These are phyloP conservation scores for Helicoverpa armigera DNA, from an alignment of 1,140 invertebrate genomes.

Conservation along the genomic window DNA sequence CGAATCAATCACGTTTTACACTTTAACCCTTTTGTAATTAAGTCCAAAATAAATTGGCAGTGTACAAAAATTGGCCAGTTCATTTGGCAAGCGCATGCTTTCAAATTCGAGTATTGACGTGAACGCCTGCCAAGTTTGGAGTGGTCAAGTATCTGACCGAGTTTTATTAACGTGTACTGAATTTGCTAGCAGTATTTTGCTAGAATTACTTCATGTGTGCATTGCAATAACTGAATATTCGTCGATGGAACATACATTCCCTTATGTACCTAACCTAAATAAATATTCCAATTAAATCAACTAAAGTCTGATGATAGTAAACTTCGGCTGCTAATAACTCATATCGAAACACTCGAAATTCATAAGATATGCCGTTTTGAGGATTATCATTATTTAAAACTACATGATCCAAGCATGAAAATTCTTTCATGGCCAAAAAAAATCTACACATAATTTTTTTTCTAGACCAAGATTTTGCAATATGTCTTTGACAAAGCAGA, in stretches of 20 bases:
- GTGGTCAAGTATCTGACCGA: slow-evolving; percentile 48
- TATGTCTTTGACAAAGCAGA: too few relatives aligned
- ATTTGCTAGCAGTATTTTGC: slow-evolving; percentile 17
- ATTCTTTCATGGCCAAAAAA: too few relatives aligned
- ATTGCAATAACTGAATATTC: background rate
- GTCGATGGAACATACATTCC: background rate
- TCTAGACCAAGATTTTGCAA: too few relatives aligned
- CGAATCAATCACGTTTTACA: slow-evolving; percentile 32
- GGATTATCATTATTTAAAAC: too few relatives aligned
- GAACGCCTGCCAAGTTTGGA: slow-evolving; percentile 55
- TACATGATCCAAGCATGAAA: too few relatives aligned
- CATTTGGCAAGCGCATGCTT: slow-evolving; percentile 57
- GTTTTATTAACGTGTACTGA: slow-evolving; percentile 45
- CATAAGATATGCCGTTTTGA: too few relatives aligned
- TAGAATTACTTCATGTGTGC: background rate
- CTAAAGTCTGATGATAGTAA: too few relatives aligned
- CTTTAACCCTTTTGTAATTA: slow-evolving; percentile 39
- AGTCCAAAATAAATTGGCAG: slow-evolving; percentile 45
- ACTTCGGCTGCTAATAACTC: too few relatives aligned
- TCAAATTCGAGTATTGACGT: slow-evolving; percentile 53
- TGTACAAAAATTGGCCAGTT: slow-evolving; percentile 48
- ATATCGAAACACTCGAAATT: too few relatives aligned
- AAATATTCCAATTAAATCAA: too few relatives aligned
- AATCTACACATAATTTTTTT: too few relatives aligned
- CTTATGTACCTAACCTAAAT: background rate